Percentiles rank a stretch among this genome's conserved stretches.
These are phyloP conservation scores for Caenorhabditis wallacei DNA, from an alignment of 2,888 invertebrate species.

Conservation along the genomic window DNA sequence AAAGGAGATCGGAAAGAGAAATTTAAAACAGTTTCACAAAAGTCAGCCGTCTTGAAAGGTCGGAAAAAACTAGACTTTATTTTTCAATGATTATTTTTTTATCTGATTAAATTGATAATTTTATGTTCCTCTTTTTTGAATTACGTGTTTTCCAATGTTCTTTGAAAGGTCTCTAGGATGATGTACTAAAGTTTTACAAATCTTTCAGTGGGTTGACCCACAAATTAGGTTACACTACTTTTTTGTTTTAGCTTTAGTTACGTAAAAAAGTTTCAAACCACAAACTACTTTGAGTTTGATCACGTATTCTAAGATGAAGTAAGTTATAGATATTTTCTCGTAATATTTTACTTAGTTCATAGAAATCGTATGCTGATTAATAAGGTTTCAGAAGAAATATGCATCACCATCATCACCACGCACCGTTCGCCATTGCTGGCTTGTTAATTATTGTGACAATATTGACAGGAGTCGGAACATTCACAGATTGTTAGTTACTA, in stretches of 20 bases:
- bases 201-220: constrained; percentile 30
- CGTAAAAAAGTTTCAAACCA: constrained; percentile 54
- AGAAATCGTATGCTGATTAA: not conserved
- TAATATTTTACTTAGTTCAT: not conserved
- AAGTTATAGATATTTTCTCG: not conserved
- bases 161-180: not conserved
- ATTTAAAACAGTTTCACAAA: not conserved
- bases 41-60: not conserved
- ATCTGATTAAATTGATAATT: not conserved
- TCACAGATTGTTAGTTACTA: constrained; percentile 58
- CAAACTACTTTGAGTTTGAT: constrained; percentile 18
- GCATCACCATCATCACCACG: constrained; percentile 61
- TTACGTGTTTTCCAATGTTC: not conserved
- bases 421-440: constrained; percentile 55
- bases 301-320: constrained; percentile 37
- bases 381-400: constrained; percentile 35
- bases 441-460: constrained; percentile 47
- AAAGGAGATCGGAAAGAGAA: constrained; percentile 28
- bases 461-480: constrained; percentile 61
- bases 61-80: not conserved
- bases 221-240: constrained; percentile 43
- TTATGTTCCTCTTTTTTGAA: not conserved
- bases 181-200: constrained; percentile 29
- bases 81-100: not conserved
- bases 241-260: constrained; percentile 26